phyloP scores from a whole-genome alignment of 2,113 vertebrate genomes.

The Varanus salvator region DNA sequence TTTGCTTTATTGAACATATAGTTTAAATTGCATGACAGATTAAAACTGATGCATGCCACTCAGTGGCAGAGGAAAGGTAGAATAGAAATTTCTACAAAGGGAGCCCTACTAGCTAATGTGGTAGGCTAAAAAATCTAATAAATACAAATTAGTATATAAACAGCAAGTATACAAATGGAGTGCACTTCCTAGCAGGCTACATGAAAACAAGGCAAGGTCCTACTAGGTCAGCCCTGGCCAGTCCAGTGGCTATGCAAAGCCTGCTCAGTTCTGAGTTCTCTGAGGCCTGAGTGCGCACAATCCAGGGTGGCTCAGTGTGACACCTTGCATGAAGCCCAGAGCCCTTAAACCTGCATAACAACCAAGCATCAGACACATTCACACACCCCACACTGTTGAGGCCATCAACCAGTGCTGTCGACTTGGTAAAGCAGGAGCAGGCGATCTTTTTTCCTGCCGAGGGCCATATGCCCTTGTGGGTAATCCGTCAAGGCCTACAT shows the following conservation, averaged over 20 bases:
- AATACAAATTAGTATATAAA: background rate
- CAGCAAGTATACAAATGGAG: background rate
- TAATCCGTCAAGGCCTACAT: too few relatives aligned
- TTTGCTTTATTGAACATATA: background rate
- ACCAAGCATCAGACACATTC: background rate
- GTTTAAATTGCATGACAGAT: background rate
- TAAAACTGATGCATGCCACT: background rate
- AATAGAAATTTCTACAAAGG: background rate
- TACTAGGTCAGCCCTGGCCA: background rate
- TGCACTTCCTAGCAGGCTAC: background rate
- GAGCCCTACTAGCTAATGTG: too few relatives aligned
- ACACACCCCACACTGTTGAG: background rate
- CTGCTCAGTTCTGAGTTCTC: too few relatives aligned
- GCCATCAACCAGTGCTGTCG: background rate
- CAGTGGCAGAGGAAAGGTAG: background rate
- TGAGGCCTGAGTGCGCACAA: background rate
- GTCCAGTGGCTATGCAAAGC: too few relatives aligned
- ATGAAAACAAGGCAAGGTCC: background rate
- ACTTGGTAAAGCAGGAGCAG: background rate
- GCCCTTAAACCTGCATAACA: background rate
- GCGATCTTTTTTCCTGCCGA: too few relatives aligned
- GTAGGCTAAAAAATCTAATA: too few relatives aligned
- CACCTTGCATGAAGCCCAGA: background rate
- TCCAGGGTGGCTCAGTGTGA: background rate
- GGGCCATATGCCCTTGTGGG: too few relatives aligned